A percentile compares a stretch with the other conserved stretches of the same genome.
phyloP scores from a whole-genome alignment of 2,797 vertebrate genomes.

The Alauda arvensis region DNA sequence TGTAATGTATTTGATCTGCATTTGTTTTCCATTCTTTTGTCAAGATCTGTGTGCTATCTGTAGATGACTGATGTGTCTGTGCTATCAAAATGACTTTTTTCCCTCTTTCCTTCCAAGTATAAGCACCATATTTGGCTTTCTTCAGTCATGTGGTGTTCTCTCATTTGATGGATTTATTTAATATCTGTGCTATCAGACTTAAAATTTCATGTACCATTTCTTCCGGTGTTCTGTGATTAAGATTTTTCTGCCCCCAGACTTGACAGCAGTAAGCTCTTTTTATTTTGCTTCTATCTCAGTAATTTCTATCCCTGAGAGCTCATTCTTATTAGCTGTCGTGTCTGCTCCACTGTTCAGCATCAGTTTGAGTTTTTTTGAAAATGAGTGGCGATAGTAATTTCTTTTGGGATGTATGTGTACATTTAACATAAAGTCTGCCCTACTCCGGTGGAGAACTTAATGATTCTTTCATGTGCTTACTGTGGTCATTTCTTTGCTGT shows the following conservation, averaged over 20 bases:
- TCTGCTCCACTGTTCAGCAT: background rate
- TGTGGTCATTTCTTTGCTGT: background rate
- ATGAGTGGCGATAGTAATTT: background rate
- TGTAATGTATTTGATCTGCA: slow-evolving; percentile 16
- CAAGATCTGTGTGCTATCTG: background rate
- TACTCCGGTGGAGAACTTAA: background rate
- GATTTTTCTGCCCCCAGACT: slow-evolving; percentile 18
- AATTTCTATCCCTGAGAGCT: slow-evolving; percentile 20
- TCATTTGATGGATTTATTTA: slow-evolving; percentile 63
- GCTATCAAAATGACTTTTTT: background rate
- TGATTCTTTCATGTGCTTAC: background rate
- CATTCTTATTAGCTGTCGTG: slow-evolving; percentile 4
- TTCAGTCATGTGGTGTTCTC: background rate
- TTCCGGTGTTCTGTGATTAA: slow-evolving; percentile 13
- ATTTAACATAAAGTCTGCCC: background rate
- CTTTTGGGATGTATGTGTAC: background rate
- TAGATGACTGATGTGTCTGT: slow-evolving; percentile 16
- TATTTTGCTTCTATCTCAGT: slow-evolving; percentile 31
- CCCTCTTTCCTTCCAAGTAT: background rate
- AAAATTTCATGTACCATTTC: slow-evolving; percentile 45
- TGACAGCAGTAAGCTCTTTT: slow-evolving; percentile 43
- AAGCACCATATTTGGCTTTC: slow-evolving; percentile 23
- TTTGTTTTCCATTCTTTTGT: slow-evolving; percentile 12
- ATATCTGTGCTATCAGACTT: slow-evolving; percentile 54
- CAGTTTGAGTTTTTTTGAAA: background rate